phyloP scores from a whole-genome alignment of 64 coral and sea anemone species.

The Montipora foliosa region DNA sequence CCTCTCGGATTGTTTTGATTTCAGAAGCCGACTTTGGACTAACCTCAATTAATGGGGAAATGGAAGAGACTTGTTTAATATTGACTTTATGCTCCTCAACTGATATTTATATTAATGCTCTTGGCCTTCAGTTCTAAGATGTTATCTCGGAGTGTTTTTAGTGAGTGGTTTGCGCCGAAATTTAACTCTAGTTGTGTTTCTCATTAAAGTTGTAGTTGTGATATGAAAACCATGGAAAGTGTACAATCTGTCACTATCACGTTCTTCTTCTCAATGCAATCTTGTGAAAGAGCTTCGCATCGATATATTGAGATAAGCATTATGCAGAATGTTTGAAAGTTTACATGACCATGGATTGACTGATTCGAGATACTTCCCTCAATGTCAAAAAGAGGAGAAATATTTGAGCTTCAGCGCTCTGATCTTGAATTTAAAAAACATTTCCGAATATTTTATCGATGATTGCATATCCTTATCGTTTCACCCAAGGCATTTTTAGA shows the following conservation, averaged over 20 bases:
- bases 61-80: neutral
- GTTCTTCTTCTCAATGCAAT: neutral
- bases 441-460: neutral
- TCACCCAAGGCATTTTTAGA: neutral
- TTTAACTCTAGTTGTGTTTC: neutral
- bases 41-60: neutral
- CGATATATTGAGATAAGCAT: neutral
- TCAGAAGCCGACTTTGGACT: neutral
- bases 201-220: neutral
- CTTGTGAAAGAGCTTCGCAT: neutral
- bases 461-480: constrained; percentile 1
- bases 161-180: too few species aligned
- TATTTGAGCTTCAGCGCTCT: neutral
- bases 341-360: neutral
- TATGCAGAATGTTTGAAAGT: neutral
- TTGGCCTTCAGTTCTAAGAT: neutral
- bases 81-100: neutral
- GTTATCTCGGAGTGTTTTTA: neutral
- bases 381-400: neutral
- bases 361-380: neutral
- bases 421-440: neutral
- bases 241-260: neutral
- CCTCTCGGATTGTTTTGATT: neutral
- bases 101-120: constrained; percentile 2
- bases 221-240: constrained; percentile 14